Evolutionary conservation across 2,888 invertebrate species (phyloP), one percentile per base, ranked within the genome.

Genomic region (Pammene aurita): DNA sequence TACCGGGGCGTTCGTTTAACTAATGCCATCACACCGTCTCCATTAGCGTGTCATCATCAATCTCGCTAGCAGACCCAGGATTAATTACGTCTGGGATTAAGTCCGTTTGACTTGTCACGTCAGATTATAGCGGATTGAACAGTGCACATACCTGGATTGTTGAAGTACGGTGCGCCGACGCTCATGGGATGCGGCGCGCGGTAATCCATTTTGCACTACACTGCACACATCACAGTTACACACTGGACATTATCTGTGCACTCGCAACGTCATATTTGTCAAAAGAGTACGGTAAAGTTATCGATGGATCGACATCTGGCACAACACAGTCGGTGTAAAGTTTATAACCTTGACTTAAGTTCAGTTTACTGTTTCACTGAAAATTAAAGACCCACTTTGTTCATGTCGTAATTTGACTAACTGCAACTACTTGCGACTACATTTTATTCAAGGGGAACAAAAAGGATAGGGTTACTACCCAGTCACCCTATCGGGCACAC

Each of bases 111-210:
- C 16, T 16, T 16, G 9, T 18, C 7, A 46, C 50, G 2, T 26
- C 6, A 13, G 6, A 14, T 52, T 52, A 26, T 13, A 11, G 11
- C 42, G 0, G 1, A 13, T 11, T 42, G 38, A 6, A 18, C 1
- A 18, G 16, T 52, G 26, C 34, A 62, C 60, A 11, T 86, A 93
- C 93, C 92, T 89, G 91, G 82, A 68, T 86, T 88, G 9, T 86
- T 85, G 78, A 85, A 90, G 89, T 87, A 91, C 69, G 89, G 86
- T 76, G 87, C 74, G 73, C 88, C 89, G 81, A 82, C 84, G 85
- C 81, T 87, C 83, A 85, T 79, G 71, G 92, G 90, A 76, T 86
- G 85, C 44, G 92, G 91, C 71, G 89, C 88, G 54, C 93, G 87
- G 78, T 92, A 92, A 78, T 93, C 93, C 93, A 93, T 92, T 74